Base-by-base conservation (phyloP, 2,888 invertebrate genomes). In the Penaeus monodon region DNA sequence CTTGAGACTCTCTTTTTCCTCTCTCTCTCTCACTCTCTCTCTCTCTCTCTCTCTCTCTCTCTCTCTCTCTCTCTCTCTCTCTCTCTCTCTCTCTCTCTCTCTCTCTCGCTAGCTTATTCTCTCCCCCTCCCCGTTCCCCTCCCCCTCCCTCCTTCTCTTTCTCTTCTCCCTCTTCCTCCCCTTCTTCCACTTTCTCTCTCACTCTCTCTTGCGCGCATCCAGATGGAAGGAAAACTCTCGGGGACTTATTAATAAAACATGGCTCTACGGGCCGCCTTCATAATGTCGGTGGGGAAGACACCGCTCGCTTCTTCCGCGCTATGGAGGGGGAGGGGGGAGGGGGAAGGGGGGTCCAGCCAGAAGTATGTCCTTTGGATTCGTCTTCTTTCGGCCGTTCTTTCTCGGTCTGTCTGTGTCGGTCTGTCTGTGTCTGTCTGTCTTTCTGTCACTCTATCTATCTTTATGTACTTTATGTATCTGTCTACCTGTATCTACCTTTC, bases 391-490 rank as follows among this genome's bases (percentile, higher is more conserved):
- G 12, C 66, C 38, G 12, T 24, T 33, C 76, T 76, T 64, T n/a
- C 27, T 27, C 79, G n/a, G 44, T 73, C 70, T 44, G 57, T 68
- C 27, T 76, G 49, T 76, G 38, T 76, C 76, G 44, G 33, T 76
- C 76, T 76, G 33, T 76, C 44, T 44, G 22, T 76, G n/a, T 76
- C 76, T 76, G 24, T 76, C 76, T 49, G 24, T 76, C 76, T 76
- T 24, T 76, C 76, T 76, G 22, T 76, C 76, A 38, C 76, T 76
- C 38, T 76, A 33, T 76, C 74, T 78, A 1, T 78, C 49, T 78
- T 1, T 78, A 22, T 24, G 20, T 49, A 27, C 27, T 27, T 49
- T 17, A 8, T 57, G 24, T 8, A 6, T 49, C 22, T 27, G 22
- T 27, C 12, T 38, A n/a, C 27, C 73, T 38, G 1, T 38, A 27